Evolutionary conservation across 37 sponge, comb jelly and placozoan genomes (phyloP), one percentile per base, ranked within the genome.

Genomic region (Eunapius fragilis): DNA sequence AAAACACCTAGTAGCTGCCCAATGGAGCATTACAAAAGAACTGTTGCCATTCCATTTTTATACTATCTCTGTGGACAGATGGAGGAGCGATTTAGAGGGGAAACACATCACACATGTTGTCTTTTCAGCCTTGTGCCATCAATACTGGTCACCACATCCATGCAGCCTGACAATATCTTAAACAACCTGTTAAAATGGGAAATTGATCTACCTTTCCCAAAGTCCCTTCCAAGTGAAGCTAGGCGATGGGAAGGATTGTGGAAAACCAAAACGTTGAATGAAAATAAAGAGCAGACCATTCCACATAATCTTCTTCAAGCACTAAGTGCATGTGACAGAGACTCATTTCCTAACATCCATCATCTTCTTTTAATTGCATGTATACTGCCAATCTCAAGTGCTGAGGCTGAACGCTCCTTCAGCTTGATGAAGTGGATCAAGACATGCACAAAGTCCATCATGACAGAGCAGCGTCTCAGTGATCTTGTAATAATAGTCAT

Each of bases 381-480:
- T 31, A 87, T 81, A 45, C 67, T 82, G 48, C 88, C 88, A n/a
- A 70, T 88, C 23, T 47, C 87, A 87, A 82, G 81, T 82, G 87
- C 87, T 67, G 87, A 87, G 33, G 74, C 71, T 32, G 80, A 81
- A 48, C 67, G 87, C 14, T 81, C 81, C 33, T 69, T 82, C 35
- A 70, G 37, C 19, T 73, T 82, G 25, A 37, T 87, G 48, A 31
- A 38, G 24, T 81, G 80, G 12, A 72, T 84, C 14, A 83, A 86
- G 79, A 81, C 79, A 25, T 86, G 84, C 32, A 78, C 87, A 68
- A 81, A 79, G 32, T 86, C 87, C 31, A 82, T 82, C 14, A n/a
- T 87, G 41, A 69, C 74, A 12, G 47, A 84, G 25, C 82, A 83
- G 45, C 73, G 58, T 25, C 27, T 87, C 23, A 68, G 82, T 35